Evolutionary conservation across 2,888 invertebrate species (phyloP), one percentile per base, ranked within the genome.

Genomic region (Syrphus vitripennis): DNA sequence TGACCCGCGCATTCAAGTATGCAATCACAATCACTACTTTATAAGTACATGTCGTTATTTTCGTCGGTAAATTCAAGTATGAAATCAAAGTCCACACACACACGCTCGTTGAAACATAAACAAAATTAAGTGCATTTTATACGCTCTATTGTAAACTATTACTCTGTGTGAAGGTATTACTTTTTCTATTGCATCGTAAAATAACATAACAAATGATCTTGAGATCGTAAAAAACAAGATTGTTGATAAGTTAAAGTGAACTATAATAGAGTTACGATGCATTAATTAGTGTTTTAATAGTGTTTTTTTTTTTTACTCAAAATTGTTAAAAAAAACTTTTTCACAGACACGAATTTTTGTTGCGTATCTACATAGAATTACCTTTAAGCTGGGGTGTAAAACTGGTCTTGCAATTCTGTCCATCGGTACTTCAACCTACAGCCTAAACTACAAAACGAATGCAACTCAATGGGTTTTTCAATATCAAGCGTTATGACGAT

Each of bases 81-180:
- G n/a, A 42, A 26, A 40, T 42, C 19, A 45, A 61, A 24, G 29
- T 63, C n/a, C n/a, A n/a, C n/a, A n/a, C 6, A 29, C 29, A 29
- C 29, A 65, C 26, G 31, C 16, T 55, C 10, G n/a, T n/a, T n/a
- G 9, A 61, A 61, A 24, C 10, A 42, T 40, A 40, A 61, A 61
- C 24, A 24, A 61, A 40, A 26, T 40, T 40, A 65, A 65, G 16
- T 65, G 63, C 63, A 63, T 63, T 63, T 26, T 4, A 24, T n/a
- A n/a, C n/a, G n/a, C 3, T 6, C 26, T 42, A 16, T 63, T 63
- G 26, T 63, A n/a, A 63, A 42, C 16, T 19, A 19, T 5, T n/a
- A 59, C 34, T 21, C 59, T 34, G 31, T 34, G 31, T 61, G 61
- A 26, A 24, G 7, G 5, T 14, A 21, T 40, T 42, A 12, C 12